These are phyloP conservation scores for Gryon sp. DNA, from an alignment of 1,140 invertebrate species.

Conservation along the genomic window DNA sequence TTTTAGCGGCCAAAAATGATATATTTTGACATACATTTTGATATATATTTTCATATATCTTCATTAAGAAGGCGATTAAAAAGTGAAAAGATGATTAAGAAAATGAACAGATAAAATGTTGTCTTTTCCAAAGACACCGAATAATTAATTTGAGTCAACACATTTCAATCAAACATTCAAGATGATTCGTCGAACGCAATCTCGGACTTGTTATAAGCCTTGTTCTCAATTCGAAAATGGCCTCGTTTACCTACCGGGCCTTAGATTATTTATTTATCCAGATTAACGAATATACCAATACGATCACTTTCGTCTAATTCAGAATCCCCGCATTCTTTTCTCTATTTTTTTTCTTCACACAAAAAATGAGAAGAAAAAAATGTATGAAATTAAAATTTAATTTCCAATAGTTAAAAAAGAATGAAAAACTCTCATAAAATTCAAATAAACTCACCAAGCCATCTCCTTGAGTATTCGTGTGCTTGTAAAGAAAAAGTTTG, in stretches of 20 bases:
- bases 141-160: neutral
- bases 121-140: no score
- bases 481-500: neutral
- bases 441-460: neutral
- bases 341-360: neutral
- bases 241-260: constrained; percentile 29
- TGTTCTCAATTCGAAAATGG: constrained; percentile 39
- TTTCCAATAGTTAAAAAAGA: constrained; percentile 13
- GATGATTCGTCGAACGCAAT: constrained; percentile 25
- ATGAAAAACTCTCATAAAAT: constrained; percentile 3
- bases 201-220: constrained; percentile 27
- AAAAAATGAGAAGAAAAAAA: no score
- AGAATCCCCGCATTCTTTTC: no score
- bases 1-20: no score
- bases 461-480: neutral
- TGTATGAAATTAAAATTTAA: constrained; percentile 13
- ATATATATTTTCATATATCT: neutral
- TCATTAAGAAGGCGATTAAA: neutral
- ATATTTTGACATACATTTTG: no score
- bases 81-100: neutral
- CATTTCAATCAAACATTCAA: constrained; percentile 19
- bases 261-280: constrained; percentile 38
- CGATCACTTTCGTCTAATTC: neutral
- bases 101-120: neutral
- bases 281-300: neutral